phyloP scores from a whole-genome alignment of 2,888 invertebrate species.

The Opisthograptis luteolata region DNA sequence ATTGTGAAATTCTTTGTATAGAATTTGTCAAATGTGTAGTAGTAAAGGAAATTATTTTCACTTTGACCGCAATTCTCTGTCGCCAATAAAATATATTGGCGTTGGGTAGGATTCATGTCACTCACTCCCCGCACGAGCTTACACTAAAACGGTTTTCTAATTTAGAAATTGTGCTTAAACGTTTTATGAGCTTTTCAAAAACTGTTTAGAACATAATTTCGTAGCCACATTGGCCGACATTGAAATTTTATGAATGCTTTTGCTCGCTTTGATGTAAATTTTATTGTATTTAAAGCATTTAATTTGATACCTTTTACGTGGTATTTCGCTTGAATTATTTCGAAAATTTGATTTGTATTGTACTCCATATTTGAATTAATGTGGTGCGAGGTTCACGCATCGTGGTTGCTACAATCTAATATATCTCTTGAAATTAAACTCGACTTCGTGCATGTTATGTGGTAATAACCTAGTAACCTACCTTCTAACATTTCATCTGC shows the following conservation, averaged over 20 bases:
- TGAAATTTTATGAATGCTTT: conserved; percentile 35
- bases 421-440: not conserved
- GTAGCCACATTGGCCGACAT: conserved; percentile 18
- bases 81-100: no score
- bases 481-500: no score
- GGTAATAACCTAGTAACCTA: not conserved
- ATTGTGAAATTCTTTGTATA: not conserved
- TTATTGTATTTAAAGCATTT: conserved; percentile 23
- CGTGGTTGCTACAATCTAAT: not conserved
- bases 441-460: conserved; percentile 1
- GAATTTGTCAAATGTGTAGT: not conserved
- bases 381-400: conserved; percentile 1
- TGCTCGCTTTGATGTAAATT: conserved; percentile 22
- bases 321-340: conserved; percentile 10
- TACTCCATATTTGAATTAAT: conserved; percentile 6
- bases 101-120: no score
- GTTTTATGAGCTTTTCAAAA: conserved; percentile 22
- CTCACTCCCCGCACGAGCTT: no score
- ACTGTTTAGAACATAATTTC: conserved; percentile 24
- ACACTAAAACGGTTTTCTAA: no score
- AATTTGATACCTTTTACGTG: conserved; percentile 19
- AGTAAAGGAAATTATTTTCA: no score
- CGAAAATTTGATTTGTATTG: conserved; percentile 13
- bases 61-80: no score
- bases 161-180: no score